Percentiles rank a stretch among this genome's conserved stretches.
Evolutionary conservation across 1,140 invertebrate species (phyloP).

Genomic region (Drosophila nannoptera): DNA sequence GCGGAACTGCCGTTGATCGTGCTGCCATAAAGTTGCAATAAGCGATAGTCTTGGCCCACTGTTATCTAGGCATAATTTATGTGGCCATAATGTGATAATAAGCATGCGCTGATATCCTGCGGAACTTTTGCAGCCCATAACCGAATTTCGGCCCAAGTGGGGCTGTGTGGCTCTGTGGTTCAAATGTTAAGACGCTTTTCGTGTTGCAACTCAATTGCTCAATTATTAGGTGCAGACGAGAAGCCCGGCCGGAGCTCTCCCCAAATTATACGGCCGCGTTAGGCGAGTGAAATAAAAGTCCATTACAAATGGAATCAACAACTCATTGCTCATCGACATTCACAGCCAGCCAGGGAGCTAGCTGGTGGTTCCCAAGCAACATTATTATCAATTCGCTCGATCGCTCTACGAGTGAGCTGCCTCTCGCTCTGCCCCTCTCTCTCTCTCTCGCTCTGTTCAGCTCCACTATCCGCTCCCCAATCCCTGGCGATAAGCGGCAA

Average conservation of each 20-base stretch:
- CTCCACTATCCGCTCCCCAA: slow-evolving; percentile 18
- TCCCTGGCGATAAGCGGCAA: slow-evolving; percentile 64
- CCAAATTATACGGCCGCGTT: slow-evolving; percentile 67
- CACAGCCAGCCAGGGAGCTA: slow-evolving; percentile 1
- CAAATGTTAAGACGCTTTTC: slow-evolving; percentile 77
- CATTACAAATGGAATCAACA: slow-evolving; percentile 77
- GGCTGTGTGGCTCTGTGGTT: slow-evolving; percentile 39
- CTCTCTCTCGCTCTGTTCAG: too few species aligned
- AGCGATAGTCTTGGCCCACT: slow-evolving; percentile 21
- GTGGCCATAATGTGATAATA: slow-evolving; percentile 73
- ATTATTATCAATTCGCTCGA: slow-evolving; percentile 44
- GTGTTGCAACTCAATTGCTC: slow-evolving; percentile 75
- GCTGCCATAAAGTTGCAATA: slow-evolving; percentile 52
- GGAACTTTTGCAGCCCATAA: slow-evolving; percentile 57
- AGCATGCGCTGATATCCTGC: slow-evolving; percentile 75
- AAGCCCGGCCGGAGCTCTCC: slow-evolving; percentile 2
- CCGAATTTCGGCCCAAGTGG: slow-evolving; percentile 2
- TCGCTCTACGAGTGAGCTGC: background rate
- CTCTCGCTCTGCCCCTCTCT: too few species aligned
- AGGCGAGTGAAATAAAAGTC: slow-evolving; percentile 76
- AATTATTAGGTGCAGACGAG: slow-evolving; percentile 65
- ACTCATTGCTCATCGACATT: slow-evolving; percentile 74
- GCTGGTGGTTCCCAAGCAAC: slow-evolving; percentile 45
- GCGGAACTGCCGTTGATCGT: slow-evolving; percentile 56
- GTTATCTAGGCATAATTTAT: slow-evolving; percentile 70